Conservation (phyloP, 1,140 invertebrate species). For the Plodia interpunctella region DNA sequence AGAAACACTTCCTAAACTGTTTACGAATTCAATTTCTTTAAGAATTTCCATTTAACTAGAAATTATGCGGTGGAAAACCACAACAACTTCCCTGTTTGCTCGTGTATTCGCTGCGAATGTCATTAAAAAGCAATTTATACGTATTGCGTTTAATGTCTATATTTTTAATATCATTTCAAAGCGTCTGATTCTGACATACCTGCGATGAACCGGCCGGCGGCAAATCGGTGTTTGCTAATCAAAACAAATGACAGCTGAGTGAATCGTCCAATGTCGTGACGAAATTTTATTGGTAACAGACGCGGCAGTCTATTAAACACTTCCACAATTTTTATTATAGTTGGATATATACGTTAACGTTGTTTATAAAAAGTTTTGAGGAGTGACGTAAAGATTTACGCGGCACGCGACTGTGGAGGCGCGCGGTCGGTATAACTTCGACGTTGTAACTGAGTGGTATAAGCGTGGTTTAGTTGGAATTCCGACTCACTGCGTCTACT, state of each 20-base stretch:
- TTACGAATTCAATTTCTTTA: constrained; percentile 17
- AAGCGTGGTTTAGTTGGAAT: constrained; percentile 29
- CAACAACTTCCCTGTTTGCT: constrained; percentile 26
- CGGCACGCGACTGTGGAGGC: constrained; percentile 39
- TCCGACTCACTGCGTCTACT: constrained; percentile 26
- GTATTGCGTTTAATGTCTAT: not conserved
- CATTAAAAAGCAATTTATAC: constrained; percentile 4
- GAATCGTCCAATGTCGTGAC: constrained; percentile 30
- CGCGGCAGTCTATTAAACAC: constrained; percentile 19
- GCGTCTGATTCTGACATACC: constrained; percentile 30
- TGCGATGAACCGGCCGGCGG: constrained; percentile 38
- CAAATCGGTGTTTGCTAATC: constrained; percentile 35
- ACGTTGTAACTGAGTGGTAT: constrained; percentile 50
- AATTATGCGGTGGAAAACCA: constrained; percentile 23
- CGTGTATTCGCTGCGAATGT: not conserved
- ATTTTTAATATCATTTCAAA: constrained; percentile 16
- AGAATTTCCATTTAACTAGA: constrained; percentile 17
- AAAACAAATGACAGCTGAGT: constrained; percentile 47
- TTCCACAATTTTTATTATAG: constrained; percentile 28
- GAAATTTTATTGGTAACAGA: constrained; percentile 1
- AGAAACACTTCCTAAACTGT: constrained; percentile 7
- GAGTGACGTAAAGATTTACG: constrained; percentile 63
- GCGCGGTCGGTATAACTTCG: constrained; percentile 54
- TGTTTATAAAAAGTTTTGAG: constrained; percentile 47
- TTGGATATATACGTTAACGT: constrained; percentile 9